Conservation (phyloP, 2,797 vertebrate species). For the Sciurus carolinensis region DNA sequence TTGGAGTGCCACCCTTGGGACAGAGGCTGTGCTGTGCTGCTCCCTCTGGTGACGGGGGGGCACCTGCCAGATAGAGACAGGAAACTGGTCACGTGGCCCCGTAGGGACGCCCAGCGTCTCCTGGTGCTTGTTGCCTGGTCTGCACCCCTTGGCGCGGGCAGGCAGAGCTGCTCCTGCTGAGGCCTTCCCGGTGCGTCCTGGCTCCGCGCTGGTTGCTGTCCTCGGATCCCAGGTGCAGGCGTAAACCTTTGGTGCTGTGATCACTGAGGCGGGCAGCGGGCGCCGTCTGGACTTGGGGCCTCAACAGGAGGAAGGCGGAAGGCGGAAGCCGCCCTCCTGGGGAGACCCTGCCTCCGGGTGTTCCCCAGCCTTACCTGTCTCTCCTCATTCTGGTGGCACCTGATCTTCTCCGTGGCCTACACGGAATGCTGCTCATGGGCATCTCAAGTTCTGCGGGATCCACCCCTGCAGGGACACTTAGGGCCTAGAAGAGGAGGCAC, state of each 20-base stretch:
- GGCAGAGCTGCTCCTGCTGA: not conserved
- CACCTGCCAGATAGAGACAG: not conserved
- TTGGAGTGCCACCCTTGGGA: fast-evolving
- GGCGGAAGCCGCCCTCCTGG: not conserved
- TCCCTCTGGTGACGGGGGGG: fast-evolving
- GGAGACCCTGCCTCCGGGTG: not conserved
- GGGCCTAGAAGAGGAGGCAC: not conserved
- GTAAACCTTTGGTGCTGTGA: fast-evolving
- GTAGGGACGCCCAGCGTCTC: not conserved
- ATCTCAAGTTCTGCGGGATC: fast-evolving
- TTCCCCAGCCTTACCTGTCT: not conserved
- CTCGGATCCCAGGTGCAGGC: fast-evolving
- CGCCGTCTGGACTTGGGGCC: not conserved
- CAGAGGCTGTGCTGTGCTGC: not conserved
- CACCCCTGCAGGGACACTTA: too few species aligned
- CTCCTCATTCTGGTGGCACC: fast-evolving
- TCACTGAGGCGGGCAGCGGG: fast-evolving
- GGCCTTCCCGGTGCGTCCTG: fast-evolving
- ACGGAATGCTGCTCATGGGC: fast-evolving
- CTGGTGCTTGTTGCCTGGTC: not conserved
- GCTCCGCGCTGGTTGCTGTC: fast-evolving
- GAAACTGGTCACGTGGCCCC: not conserved
- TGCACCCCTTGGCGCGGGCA: not conserved
- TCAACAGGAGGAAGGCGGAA: not conserved
- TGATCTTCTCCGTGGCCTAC: fast-evolving